Evolutionary conservation across 2,797 vertebrate genomes (phyloP).

Genomic region (Sebastes iracundus): DNA sequence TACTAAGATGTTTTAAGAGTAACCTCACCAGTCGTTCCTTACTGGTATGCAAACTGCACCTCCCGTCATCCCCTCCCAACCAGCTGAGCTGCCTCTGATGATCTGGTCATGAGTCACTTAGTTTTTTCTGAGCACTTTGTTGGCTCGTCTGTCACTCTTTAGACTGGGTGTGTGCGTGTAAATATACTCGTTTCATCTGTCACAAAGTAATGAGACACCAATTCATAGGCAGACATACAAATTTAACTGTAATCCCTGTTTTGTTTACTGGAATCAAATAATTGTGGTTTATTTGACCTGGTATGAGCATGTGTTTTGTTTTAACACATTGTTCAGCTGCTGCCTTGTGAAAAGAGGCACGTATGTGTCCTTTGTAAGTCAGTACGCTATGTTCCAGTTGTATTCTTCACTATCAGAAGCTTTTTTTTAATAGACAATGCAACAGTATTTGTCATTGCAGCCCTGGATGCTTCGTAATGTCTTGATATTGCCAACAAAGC

Average conservation of each 20-base stretch:
- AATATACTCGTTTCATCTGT: not conserved
- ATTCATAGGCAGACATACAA: not conserved
- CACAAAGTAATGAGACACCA: no score
- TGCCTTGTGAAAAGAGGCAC: not conserved
- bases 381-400: not conserved
- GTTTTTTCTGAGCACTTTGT: no score
- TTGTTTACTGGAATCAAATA: not conserved
- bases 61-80: not conserved
- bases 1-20: not conserved
- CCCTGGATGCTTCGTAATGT: not conserved
- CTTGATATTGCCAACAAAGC: not conserved
- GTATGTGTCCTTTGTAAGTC: no score
- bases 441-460: not conserved
- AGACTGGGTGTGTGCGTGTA: not conserved
- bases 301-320: not conserved
- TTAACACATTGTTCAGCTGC: not conserved
- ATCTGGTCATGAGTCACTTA: conserved; percentile 7
- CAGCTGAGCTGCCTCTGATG: conserved; percentile 21
- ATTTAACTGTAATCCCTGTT: not conserved
- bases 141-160: not conserved
- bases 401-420: not conserved
- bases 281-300: not conserved
- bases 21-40: not conserved
- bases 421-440: not conserved
- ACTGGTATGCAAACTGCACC: not conserved